These are phyloP conservation scores for Ahaetulla prasina DNA, from an alignment of 2,113 vertebrate species.

Conservation along the genomic window DNA sequence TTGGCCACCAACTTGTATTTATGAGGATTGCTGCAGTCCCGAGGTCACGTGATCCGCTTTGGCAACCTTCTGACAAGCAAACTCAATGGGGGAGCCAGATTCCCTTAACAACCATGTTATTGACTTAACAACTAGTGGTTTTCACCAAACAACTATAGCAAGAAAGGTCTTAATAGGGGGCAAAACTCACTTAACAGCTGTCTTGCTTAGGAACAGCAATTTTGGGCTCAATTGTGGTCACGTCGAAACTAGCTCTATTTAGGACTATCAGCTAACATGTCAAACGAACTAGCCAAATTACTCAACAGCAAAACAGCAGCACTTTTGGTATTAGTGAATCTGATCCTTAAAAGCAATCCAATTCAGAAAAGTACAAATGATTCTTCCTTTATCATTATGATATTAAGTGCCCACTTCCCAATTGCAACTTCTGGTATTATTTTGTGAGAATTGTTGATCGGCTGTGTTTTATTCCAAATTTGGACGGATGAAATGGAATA, in stretches of 20 bases:
- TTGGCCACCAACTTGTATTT: background rate
- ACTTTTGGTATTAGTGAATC: background rate
- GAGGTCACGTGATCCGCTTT: accelerated
- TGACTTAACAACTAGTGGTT: background rate
- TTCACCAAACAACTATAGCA: background rate
- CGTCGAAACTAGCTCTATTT: background rate
- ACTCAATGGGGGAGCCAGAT: background rate
- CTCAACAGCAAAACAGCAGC: background rate
- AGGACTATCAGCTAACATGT: background rate
- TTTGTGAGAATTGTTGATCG: background rate
- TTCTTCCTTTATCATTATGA: background rate
- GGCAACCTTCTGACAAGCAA: background rate
- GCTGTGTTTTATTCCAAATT: background rate
- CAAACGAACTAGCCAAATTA: background rate
- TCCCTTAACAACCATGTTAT: background rate
- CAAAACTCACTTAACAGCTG: background rate
- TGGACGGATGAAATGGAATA: background rate
- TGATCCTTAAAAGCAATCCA: too few species aligned
- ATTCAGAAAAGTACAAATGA: background rate
- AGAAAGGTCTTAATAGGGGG: background rate
- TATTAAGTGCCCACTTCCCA: background rate
- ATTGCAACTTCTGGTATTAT: background rate
- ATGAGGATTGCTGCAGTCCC: accelerated
- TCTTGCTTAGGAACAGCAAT: background rate
- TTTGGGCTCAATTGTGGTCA: background rate